phyloP scores from a whole-genome alignment of 2,888 invertebrate species.

The Apomyelois bistriatella region DNA sequence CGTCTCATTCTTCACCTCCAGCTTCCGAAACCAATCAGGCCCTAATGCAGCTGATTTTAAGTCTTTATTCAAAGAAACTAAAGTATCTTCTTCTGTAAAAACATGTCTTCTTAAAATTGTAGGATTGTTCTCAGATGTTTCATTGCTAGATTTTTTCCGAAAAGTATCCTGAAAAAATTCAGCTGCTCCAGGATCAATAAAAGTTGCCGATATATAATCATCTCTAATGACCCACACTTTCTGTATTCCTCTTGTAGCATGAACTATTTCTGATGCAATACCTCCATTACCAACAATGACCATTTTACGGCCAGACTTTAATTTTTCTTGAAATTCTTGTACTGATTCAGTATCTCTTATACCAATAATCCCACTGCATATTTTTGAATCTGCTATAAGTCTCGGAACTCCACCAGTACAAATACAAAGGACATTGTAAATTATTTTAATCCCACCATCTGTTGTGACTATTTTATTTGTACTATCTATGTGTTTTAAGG shows the following conservation, averaged over 20 bases:
- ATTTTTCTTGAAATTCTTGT: slow-evolving; percentile 84
- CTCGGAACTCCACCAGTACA: slow-evolving; percentile 95
- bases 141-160: slow-evolving; percentile 32
- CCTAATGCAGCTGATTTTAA: slow-evolving; percentile 94
- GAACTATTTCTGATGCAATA: slow-evolving; percentile 97
- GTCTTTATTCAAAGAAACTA: slow-evolving; percentile 56
- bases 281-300: slow-evolving; percentile 98
- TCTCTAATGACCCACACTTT: slow-evolving; percentile 97
- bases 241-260: slow-evolving; percentile 91
- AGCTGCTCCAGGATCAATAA: slow-evolving; percentile 97
- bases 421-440: slow-evolving; percentile 91
- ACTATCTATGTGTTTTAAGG: slow-evolving; percentile 79
- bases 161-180: slow-evolving; percentile 88
- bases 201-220: slow-evolving; percentile 94
- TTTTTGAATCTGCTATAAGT: slow-evolving; percentile 81
- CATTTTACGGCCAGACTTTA: slow-evolving; percentile 85
- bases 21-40: slow-evolving; percentile 94
- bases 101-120: slow-evolving; percentile 82
- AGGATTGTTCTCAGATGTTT: slow-evolving; percentile 29
- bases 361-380: slow-evolving; percentile 86
- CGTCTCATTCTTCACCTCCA: slow-evolving; percentile 79
- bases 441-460: slow-evolving; percentile 72
- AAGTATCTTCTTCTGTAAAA: slow-evolving; percentile 80
- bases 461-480: slow-evolving; percentile 77
- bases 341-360: slow-evolving; percentile 98